Evolutionary conservation across 2,888 invertebrate species (phyloP), one percentile per base, ranked within the genome.

Genomic region (Parascotia fuliginaria): DNA sequence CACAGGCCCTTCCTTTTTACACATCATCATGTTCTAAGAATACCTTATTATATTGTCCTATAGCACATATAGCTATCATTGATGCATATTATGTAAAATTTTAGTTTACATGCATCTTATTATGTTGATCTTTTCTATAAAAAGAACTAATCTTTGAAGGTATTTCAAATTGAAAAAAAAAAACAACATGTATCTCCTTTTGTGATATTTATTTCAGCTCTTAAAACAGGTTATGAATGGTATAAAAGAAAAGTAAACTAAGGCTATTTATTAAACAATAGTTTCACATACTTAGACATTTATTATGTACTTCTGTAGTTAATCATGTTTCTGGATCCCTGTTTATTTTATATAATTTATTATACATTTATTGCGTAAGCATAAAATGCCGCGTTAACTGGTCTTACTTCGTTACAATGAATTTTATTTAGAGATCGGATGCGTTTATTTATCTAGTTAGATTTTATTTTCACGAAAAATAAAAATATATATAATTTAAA

Each of bases 121-220:
- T n/a, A n/a, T n/a, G n/a, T n/a, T n/a, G n/a, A n/a, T n/a, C n/a
- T n/a, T n/a, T n/a, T n/a, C n/a, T n/a, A n/a, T n/a, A n/a, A n/a
- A n/a, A 19, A 3, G 19, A 19, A 19, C 5, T 19, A 3, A 3
- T 19, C 19, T 19, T 2, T 19, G 2, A 19, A 3, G 5, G 19
- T n/a, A 19, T 19, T 19, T 19, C 2, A 19, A 3, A 19, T 3
- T 19, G 5, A 19, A 19, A 24, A 24, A 24, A 7, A 24, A 11
- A 62, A 55, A 65, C 58, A 48, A 48, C n/a, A n/a, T 19, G 19
- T 3, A 24, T 15, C 31, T 63, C 56, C 66, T 77, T 81, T 83
- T 79, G 73, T 79, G 77, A 79, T 84, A 79, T 87, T 87, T 87
- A 85, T 83, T 87, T 83, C 78, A 84, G 81, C 82, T 83, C 73